Conservation (phyloP, 2,113 vertebrate genomes). For the Neotoma lepida region DNA sequence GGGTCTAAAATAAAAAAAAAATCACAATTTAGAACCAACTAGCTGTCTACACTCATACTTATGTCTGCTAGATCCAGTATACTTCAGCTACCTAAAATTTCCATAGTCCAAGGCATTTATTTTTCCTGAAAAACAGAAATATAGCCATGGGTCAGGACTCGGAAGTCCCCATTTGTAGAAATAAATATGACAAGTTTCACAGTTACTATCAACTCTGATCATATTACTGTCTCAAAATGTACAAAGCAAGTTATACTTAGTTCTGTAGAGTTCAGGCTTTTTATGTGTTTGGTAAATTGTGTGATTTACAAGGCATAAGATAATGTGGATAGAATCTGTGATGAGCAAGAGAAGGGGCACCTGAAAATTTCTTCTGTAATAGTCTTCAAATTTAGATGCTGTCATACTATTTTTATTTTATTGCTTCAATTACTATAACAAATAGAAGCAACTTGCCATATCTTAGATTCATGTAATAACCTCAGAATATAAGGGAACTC, state of each 20-base stretch:
- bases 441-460: constrained; percentile 13
- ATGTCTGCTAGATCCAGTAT: background rate
- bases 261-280: background rate
- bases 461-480: background rate
- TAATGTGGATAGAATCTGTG: background rate
- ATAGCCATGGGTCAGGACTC: background rate
- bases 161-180: background rate
- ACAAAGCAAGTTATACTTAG: background rate
- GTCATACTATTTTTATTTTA: background rate
- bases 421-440: constrained; percentile 4
- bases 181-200: background rate
- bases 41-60: background rate
- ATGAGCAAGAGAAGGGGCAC: background rate
- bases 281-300: background rate
- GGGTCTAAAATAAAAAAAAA: constrained; percentile 36
- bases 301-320: background rate
- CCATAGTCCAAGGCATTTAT: background rate
- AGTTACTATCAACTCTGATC: background rate
- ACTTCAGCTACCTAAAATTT: constrained; percentile 40
- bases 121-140: background rate
- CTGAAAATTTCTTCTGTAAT: background rate
- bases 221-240: background rate
- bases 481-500: background rate
- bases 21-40: background rate
- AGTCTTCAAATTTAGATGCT: constrained; percentile 13